Evolutionary conservation across 1,140 invertebrate genomes (phyloP).

Genomic region (Drosophila ambigua): DNA sequence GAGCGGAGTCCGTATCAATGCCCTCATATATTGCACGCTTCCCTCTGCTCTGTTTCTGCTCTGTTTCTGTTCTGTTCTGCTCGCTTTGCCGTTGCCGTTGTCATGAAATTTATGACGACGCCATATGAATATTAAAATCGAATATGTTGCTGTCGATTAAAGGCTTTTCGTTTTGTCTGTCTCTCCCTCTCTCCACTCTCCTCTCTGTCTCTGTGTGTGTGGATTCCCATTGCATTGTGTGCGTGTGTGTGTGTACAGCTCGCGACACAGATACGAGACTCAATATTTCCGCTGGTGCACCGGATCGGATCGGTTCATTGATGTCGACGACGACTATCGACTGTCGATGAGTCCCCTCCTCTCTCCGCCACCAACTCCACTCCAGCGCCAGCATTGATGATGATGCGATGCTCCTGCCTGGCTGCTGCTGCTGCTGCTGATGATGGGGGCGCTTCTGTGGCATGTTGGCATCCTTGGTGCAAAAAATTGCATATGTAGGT

Average conservation of each 20-base stretch:
- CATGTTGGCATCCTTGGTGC: conserved; percentile 55
- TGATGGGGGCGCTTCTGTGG: conserved; percentile 1
- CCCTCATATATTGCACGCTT: conserved; percentile 56
- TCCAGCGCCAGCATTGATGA: conserved; percentile 8
- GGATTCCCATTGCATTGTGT: neutral
- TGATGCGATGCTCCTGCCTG: conserved; percentile 22
- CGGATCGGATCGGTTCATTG: conserved; percentile 58
- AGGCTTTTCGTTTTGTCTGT: conserved; percentile 74
- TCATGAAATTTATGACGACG: conserved; percentile 77
- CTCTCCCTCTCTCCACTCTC: conserved; percentile 26
- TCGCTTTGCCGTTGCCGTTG: conserved; percentile 41
- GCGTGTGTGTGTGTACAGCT: conserved; percentile 22
- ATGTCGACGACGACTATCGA: conserved; percentile 60
- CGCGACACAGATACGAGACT: conserved; percentile 74
- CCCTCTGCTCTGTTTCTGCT: conserved; percentile 13
- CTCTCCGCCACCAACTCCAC: neutral
- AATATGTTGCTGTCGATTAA: conserved; percentile 83
- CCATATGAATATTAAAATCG: conserved; percentile 83
- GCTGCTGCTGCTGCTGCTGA: neutral
- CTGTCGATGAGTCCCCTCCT: neutral
- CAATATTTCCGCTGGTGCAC: conserved; percentile 75
- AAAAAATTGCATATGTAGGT: conserved; percentile 73
- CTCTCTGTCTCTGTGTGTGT: neutral
- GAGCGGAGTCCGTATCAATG: conserved; percentile 44
- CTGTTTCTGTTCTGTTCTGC: conserved; percentile 11